Conservation (phyloP, 23 tunicate species). For the Aplidium turbinatum region DNA sequence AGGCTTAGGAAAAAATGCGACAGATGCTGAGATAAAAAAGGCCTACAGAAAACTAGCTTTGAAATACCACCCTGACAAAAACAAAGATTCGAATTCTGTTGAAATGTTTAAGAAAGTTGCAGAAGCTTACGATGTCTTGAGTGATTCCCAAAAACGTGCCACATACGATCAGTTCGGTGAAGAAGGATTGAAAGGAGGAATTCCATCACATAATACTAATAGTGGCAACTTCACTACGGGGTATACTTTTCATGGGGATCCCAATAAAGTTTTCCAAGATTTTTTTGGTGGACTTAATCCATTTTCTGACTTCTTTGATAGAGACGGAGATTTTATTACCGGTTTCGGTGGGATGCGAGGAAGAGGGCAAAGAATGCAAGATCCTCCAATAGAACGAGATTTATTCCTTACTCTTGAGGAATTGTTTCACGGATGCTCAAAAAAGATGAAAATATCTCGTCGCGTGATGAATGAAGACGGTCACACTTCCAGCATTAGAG, state of each 20-base stretch:
- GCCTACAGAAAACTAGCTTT: slow-evolving; percentile 88
- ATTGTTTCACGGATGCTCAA: slow-evolving; percentile 88
- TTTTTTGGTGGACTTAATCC: slow-evolving; percentile 97
- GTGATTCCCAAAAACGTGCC: slow-evolving; percentile 78
- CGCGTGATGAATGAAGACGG: slow-evolving; percentile 99
- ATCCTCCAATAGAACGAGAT: slow-evolving; percentile 96
- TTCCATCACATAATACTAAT: slow-evolving; percentile 72
- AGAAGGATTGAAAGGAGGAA: slow-evolving; percentile 93
- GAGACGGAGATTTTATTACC: slow-evolving; percentile 59
- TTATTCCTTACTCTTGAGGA: slow-evolving; percentile 85
- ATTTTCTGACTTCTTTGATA: slow-evolving; percentile 87
- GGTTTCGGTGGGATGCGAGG: slow-evolving; percentile 90
- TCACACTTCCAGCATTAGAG: slow-evolving; percentile 96
- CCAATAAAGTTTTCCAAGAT: slow-evolving; percentile 88
- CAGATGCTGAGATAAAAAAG: slow-evolving; percentile 74
- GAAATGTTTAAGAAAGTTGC: slow-evolving; percentile 87
- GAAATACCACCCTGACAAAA: slow-evolving; percentile 97
- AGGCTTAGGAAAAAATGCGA: slow-evolving; percentile 71
- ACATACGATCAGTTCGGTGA: slow-evolving; percentile 97
- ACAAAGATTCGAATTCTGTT: slow-evolving; percentile 76
- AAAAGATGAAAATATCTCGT: slow-evolving; percentile 97
- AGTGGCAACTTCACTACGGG: slow-evolving; percentile 85
- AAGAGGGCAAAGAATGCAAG: slow-evolving; percentile 93
- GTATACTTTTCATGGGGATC: slow-evolving; percentile 96
- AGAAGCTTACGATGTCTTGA: slow-evolving; percentile 93